Evolutionary conservation across 2,888 invertebrate species (phyloP).

Genomic region (Tiliacea citrago): DNA sequence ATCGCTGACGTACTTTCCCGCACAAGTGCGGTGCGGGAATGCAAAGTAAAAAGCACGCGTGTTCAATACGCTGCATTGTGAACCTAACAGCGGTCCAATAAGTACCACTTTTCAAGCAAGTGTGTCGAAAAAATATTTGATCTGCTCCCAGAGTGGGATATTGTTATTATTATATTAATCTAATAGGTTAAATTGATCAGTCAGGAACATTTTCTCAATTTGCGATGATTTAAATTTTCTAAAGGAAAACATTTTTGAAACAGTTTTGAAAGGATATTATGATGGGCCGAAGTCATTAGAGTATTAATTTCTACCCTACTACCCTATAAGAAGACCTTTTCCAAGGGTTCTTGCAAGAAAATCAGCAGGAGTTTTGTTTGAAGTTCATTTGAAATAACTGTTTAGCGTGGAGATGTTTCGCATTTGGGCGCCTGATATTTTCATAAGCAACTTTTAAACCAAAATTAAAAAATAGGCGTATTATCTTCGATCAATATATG

Average conservation of each 20-base stretch:
- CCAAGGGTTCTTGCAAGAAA: not conserved
- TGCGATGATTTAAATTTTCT: not conserved
- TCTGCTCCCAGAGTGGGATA: not conserved
- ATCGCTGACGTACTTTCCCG: not conserved
- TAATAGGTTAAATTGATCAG: not conserved
- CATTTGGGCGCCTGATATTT: slow-evolving; percentile 7
- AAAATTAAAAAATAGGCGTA: not conserved
- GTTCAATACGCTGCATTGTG: not conserved
- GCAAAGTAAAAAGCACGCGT: not conserved
- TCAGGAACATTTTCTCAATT: not conserved
- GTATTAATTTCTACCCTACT: not conserved
- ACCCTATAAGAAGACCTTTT: not conserved
- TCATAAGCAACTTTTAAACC: not conserved
- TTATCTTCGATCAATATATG: no score
- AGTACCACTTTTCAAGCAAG: not conserved
- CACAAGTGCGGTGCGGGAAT: not conserved
- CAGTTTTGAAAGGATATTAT: not conserved
- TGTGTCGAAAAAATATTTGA: not conserved
- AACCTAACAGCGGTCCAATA: not conserved
- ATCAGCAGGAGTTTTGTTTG: not conserved
- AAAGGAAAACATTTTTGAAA: not conserved
- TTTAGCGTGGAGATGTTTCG: not conserved
- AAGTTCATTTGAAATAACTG: not conserved
- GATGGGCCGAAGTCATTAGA: not conserved
- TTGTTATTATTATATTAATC: no score